Evolutionary conservation across 2,888 invertebrate genomes (phyloP).

Genomic region (Drosophila emarginata): DNA sequence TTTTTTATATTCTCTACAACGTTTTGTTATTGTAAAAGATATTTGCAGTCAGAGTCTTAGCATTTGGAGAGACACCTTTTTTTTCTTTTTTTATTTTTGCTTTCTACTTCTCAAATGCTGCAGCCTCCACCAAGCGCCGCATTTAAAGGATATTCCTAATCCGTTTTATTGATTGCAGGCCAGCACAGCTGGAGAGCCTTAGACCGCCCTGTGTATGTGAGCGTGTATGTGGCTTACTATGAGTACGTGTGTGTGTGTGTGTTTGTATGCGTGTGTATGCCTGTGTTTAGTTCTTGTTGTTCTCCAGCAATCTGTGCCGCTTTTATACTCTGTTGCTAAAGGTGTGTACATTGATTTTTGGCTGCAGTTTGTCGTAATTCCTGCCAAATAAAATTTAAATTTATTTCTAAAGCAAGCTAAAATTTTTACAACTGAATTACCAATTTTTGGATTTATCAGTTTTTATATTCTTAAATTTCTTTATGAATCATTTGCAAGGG

Average conservation of each 20-base stretch:
- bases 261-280: conserved; percentile 12
- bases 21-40: conserved; percentile 61
- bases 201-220: conserved; percentile 18
- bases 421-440: no score
- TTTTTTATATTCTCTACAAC: conserved; percentile 39
- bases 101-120: conserved; percentile 17
- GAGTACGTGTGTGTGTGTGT: conserved; percentile 13
- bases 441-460: no score
- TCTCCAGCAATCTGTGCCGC: conserved; percentile 60
- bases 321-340: conserved; percentile 9
- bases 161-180: conserved; percentile 77
- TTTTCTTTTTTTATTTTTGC: not conserved
- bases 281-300: conserved; percentile 46
- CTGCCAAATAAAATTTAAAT: no score
- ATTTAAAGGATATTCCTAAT: conserved; percentile 76
- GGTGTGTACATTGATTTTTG: not conserved
- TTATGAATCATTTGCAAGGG: no score
- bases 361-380: no score
- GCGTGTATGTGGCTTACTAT: conserved; percentile 21
- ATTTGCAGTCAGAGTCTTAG: conserved; percentile 36
- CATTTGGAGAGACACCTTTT: conserved; percentile 13
- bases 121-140: conserved; percentile 60
- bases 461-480: no score
- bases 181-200: conserved; percentile 69
- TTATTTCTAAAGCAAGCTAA: no score